Evolutionary conservation across 1,140 invertebrate species (phyloP).

Genomic region (Elymnias hypermnestra): DNA sequence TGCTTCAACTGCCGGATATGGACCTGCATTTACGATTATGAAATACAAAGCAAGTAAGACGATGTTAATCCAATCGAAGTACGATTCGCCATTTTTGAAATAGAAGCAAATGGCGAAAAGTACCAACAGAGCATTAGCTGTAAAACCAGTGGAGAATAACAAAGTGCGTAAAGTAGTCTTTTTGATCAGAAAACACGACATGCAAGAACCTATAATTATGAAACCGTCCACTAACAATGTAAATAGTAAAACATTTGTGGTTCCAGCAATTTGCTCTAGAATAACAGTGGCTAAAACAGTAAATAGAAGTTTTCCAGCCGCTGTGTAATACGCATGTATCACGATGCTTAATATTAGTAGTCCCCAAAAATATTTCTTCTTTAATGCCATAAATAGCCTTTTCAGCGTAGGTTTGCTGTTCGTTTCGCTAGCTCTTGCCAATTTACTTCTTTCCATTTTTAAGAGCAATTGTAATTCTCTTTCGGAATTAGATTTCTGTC

Average conservation of each 20-base stretch:
- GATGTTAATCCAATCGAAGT: conserved; percentile 17
- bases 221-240: background rate
- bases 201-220: background rate
- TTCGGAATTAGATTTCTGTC: background rate
- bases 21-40: conserved; percentile 15
- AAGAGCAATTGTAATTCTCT: conserved; percentile 13
- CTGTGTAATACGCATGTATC: background rate
- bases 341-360: background rate
- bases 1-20: conserved; percentile 22
- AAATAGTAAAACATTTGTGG: background rate
- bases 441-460: conserved; percentile 11
- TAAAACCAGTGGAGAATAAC: background rate
- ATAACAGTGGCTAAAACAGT: background rate
- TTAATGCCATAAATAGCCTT: conserved; percentile 10
- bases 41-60: conserved; percentile 20
- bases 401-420: conserved; percentile 2
- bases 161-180: background rate
- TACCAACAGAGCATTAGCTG: conserved; percentile 14
- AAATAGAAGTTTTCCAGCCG: background rate
- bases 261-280: conserved; percentile 17
- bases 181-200: background rate
- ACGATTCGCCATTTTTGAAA: conserved; percentile 8
- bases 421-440: background rate
- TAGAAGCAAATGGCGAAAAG: conserved; percentile 20
- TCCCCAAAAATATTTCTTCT: conserved; percentile 20